These are phyloP conservation scores for Hanleya hanleyi DNA, from an alignment of 2,888 invertebrate species.

Conservation along the genomic window DNA sequence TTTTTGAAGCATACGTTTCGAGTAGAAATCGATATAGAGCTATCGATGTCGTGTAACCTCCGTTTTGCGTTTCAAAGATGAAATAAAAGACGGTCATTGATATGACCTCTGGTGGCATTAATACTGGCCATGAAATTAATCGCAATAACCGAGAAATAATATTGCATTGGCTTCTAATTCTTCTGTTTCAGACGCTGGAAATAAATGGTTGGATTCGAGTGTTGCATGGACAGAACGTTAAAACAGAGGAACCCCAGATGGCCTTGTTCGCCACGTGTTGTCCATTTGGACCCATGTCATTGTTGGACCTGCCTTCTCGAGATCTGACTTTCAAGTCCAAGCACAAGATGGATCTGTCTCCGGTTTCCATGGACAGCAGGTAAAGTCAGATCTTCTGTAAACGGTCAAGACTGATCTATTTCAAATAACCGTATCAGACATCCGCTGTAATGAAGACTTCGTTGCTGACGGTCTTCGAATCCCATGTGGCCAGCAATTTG, in stretches of 20 bases:
- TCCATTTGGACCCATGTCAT: conserved; percentile 98
- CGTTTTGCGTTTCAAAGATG: too few species aligned
- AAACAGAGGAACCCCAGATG: conserved; percentile 81
- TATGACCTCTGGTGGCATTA: not conserved
- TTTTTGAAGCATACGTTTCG: too few species aligned
- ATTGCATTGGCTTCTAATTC: not conserved
- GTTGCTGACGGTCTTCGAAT: too few species aligned
- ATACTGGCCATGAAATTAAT: too few species aligned
- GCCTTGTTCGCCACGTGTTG: conserved; percentile 98
- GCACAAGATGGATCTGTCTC: conserved; percentile 96
- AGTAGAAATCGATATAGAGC: too few species aligned
- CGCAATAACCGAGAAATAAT: too few species aligned
- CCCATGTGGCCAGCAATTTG: too few species aligned
- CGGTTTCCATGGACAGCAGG: conserved; percentile 98
- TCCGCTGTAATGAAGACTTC: too few species aligned
- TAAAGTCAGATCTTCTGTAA: conserved; percentile 67
- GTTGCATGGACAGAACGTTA: conserved; percentile 91
- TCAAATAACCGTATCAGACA: too few species aligned
- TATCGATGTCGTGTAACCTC: too few species aligned
- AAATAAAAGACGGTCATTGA: too few species aligned
- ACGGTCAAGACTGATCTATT: too few species aligned
- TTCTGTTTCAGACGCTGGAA: conserved; percentile 88
- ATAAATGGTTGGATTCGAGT: conserved; percentile 97
- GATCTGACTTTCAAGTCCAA: conserved; percentile 99
- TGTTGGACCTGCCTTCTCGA: conserved; percentile 97